phyloP scores from a whole-genome alignment of 1,140 invertebrate species.

The Lordiphosa stackelbergi region DNA sequence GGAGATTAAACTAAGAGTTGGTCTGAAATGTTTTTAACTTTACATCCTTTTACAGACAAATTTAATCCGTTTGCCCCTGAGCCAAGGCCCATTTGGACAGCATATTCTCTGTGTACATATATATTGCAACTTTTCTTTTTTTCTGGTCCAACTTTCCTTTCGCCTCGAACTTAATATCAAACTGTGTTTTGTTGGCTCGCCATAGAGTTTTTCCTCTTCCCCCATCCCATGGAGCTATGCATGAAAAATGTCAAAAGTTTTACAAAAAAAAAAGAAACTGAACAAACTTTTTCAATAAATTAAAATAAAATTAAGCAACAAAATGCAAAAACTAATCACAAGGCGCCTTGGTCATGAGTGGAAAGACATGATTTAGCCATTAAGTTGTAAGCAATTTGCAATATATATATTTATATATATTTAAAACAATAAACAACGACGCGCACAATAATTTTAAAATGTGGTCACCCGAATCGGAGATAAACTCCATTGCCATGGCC shows the following conservation, averaged over 20 bases:
- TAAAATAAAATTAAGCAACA: conserved; percentile 19
- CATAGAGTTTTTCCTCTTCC: conserved; percentile 28
- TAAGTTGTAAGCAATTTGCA: conserved; percentile 21
- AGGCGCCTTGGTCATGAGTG: conserved; percentile 11
- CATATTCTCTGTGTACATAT: conserved; percentile 21
- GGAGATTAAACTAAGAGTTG: too few relatives aligned
- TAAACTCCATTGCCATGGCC: conserved; percentile 78
- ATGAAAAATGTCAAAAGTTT: conserved; percentile 62
- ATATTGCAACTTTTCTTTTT: conserved; percentile 28
- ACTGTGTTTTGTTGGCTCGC: conserved; percentile 16
- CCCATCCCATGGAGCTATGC: conserved; percentile 33
- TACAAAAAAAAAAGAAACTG: conserved; percentile 6
- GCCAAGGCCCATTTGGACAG: conserved; percentile 11
- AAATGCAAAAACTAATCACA: conserved; percentile 15
- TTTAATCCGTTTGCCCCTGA: conserved; percentile 23
- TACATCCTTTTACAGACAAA: conserved; percentile 21
- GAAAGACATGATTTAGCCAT: conserved; percentile 45
- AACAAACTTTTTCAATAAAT: conserved; percentile 11
- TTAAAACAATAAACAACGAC: conserved; percentile 4
- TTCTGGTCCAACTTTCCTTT: conserved; percentile 17
- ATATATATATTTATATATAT: conserved; percentile 15
- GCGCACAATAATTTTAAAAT: conserved; percentile 44
- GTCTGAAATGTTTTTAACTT: conserved; percentile 19
- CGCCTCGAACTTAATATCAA: conserved; percentile 29
- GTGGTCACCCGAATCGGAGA: conserved; percentile 77